Evolutionary conservation across 2,888 invertebrate genomes (phyloP), one percentile per base, ranked within the genome.

Genomic region (Oligia fasciuncula): DNA sequence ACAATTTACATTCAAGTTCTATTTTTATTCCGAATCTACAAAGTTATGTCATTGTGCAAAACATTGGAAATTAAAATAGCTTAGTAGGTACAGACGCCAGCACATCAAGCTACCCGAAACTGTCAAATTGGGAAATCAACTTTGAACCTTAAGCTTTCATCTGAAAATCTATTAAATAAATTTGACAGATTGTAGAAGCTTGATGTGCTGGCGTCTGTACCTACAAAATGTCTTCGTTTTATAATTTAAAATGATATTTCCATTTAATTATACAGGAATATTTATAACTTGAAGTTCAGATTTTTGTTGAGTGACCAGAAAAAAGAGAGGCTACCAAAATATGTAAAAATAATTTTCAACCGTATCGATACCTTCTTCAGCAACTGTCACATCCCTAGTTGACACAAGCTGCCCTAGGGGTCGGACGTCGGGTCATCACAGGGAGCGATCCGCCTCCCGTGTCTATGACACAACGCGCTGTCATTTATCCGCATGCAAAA

Each of bases 351-450:
- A 35, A 62, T 49, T 29, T 9, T 2, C 14, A 60, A 23, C 4
- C 9, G n/a, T 40, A 80, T 71, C 80, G 84, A 79, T 69, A 75
- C 23, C 14, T 14, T 65, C 19, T 68, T 29, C 2, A n/a, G 51
- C 76, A n/a, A 23, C 29, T n/a, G 49, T 1, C 40, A 67, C 91
- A 84, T 86, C 91, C 87, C 92, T 92, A 90, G 83, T 75, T 76
- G 77, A 78, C 83, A 83, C 79, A 82, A 80, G 86, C 89, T 83
- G 89, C 92, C 92, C 93, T 91, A 92, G 93, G 93, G 95, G 93
- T 94, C 91, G 92, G 90, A 91, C 89, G 93, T 91, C 90, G 92
- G 94, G 94, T 95, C 95, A 94, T 95, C 94, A 94, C 91, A 92
- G 93, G 91, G 91, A 92, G 90, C 91, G 93, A 93, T 90, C 91